Base-by-base conservation (phyloP, 2,797 vertebrate genomes). In the Arvicola amphibius region DNA sequence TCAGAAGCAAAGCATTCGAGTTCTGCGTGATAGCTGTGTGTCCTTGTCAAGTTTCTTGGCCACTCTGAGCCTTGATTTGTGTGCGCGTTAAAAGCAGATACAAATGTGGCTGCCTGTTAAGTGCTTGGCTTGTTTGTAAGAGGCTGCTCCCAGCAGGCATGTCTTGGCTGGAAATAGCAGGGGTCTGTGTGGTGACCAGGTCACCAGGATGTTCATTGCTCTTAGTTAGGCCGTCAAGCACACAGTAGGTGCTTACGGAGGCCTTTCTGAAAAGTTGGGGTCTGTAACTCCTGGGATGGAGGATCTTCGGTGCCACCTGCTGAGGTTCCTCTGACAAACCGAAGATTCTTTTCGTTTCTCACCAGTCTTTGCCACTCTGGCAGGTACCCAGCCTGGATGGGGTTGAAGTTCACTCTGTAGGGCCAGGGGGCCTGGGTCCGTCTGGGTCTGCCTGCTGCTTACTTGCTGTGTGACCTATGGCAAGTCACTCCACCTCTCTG, bases 351-450 rank as follows among this genome's bases (percentile, higher is more conserved):
- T 56, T 27, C 53, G n/a, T 46, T 69, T 32, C 17, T 27, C 1
- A 0, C 25, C n/a, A 17, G 40, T 23, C 5, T 32, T 1, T 0
- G 3, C 11, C 17, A 40, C 16, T 63, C 6, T 3, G 25, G 89
- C 23, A 27, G 69, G n/a, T 46, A 21, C 10, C 5, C 43, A 1
- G 76, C 43, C 73, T 23, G 25, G 77, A 8, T 6, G 73, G 43
- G 4, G 32, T 59, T 19, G 34, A 9, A 0, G 19, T 4, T 7
- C 4, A 19, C 5, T 13, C 12, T 37, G 11, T 5, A 43, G 78
- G 65, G 81, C 92, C 81, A 19, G 69, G 76, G 76, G 6, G 6
- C 56, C 16, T 85, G 53, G 65, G 25, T 43, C 37, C 0, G 0
- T 84, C 73, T 19, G 61, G 25, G 40, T 91, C n/a, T 88, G 48